Evolutionary conservation across 2,888 invertebrate genomes (phyloP).

Genomic region (Orthosia gracilis): DNA sequence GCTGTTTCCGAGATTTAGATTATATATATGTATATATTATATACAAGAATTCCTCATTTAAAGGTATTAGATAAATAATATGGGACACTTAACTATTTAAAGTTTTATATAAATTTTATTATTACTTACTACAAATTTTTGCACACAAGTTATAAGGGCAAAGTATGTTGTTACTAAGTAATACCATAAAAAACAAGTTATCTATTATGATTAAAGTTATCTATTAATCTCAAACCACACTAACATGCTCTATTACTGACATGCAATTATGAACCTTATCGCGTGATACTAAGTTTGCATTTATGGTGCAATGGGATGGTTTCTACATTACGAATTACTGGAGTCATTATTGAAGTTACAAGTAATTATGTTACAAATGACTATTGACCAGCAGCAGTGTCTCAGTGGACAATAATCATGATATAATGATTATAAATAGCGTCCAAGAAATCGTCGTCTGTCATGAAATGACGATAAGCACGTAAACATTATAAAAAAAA

Average conservation of each 20-base stretch:
- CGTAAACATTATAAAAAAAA: slow-evolving; percentile 79
- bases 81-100: neutral
- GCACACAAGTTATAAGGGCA: slow-evolving; percentile 13
- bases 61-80: too few species aligned
- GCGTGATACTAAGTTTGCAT: neutral
- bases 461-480: slow-evolving; percentile 69
- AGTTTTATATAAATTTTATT: neutral
- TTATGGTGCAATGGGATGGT: slow-evolving; percentile 3
- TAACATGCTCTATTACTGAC: slow-evolving; percentile 19
- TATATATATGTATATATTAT: too few species aligned
- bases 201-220: slow-evolving; percentile 30
- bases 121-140: neutral
- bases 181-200: slow-evolving; percentile 28
- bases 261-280: slow-evolving; percentile 45
- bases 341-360: slow-evolving; percentile 3
- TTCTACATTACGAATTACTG: slow-evolving; percentile 10
- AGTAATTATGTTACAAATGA: slow-evolving; percentile 21
- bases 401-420: slow-evolving; percentile 32
- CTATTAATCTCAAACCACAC: slow-evolving; percentile 24
- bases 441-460: slow-evolving; percentile 39
- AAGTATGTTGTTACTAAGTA: slow-evolving; percentile 8
- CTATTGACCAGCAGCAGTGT: slow-evolving; percentile 13
- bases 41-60: too few species aligned
- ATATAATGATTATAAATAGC: slow-evolving; percentile 22
- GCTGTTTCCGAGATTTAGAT: too few species aligned